Conservation (phyloP, 2,797 vertebrate species). For the Gouania willdenowi region DNA sequence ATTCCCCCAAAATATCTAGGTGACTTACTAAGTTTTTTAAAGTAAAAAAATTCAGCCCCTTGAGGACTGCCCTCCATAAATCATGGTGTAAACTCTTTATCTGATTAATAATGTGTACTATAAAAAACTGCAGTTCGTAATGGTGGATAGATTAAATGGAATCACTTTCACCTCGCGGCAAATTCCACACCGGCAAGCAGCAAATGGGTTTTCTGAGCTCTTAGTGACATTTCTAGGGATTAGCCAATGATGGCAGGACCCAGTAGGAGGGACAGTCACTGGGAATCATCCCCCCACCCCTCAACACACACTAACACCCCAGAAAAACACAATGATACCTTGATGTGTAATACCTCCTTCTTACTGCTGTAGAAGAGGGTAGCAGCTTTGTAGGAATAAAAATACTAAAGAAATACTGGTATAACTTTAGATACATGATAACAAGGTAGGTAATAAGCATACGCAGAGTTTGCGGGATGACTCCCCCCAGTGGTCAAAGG, state of each 20-base stretch:
- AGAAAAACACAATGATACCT: no score
- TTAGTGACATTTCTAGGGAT: slow-evolving; percentile 66
- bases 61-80: slow-evolving; percentile 43
- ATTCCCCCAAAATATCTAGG: slow-evolving; percentile 7
- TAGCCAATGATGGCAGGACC: slow-evolving; percentile 51
- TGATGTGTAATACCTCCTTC: no score
- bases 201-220: slow-evolving; percentile 60
- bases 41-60: slow-evolving; percentile 41
- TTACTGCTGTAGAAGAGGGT: no score
- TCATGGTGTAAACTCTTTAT: slow-evolving; percentile 46
- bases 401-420: no score
- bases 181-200: slow-evolving; percentile 72
- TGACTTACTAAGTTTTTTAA: slow-evolving; percentile 29
- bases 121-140: slow-evolving; percentile 66
- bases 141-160: slow-evolving; percentile 64
- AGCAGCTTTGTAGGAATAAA: no score
- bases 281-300: slow-evolving; percentile 7
- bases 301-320: background rate
- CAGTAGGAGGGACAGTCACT: slow-evolving; percentile 46
- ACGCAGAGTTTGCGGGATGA: no score
- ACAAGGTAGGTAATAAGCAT: no score
- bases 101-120: slow-evolving; percentile 55
- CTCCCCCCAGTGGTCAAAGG: no score
- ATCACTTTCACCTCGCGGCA: slow-evolving; percentile 66
- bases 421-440: no score